Evolutionary conservation across 2,888 invertebrate genomes (phyloP), one percentile per base, ranked within the genome.

Genomic region (Strigamia maritima): DNA sequence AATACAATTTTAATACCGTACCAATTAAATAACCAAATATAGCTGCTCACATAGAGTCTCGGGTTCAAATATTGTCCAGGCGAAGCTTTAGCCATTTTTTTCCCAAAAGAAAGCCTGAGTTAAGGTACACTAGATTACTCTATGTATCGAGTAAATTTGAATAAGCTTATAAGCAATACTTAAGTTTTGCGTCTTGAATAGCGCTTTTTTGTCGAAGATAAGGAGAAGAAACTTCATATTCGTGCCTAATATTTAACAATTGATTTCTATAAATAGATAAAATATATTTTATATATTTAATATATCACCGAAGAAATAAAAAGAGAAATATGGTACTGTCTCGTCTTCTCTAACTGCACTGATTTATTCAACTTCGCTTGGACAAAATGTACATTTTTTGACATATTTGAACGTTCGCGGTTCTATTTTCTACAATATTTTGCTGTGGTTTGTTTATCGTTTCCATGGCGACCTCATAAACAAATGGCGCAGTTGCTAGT

Each of bases 41-140:
- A 35, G 10, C 2, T 2, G 14, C 28, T 28, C 28, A 70, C 70
- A 7, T 70, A 70, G 12, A 70, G 70, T 70, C 70, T 70, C 14
- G 70, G 70, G 14, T 70, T 70, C 28, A 70, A 70, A 70, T 70
- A 70, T 10, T 70, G 70, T 16, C 70, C 70, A 24, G 70, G 70
- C 28, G 70, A 70, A 12, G 28, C 70, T 26, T 26, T 26, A 12
- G 28, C 26, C 14, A 70, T 1, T n/a, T 70, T 70, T 28, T 70
- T 70, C 8, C 70, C 70, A 28, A 70, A 70, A 24, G 70, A 4
- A 12, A 70, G 70, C 28, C 70, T 70, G 7, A 44, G 12, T 16
- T 16, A 16, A 35, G 2, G 6, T 35, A 8, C 0, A 35, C 6
- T 35, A n/a, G 6, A 35, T 35, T 35, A 35, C 35, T 35, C 35